A percentile compares a stretch with the other conserved stretches of the same genome.
These are phyloP conservation scores for Tortricodes alternella DNA, from an alignment of 2,888 invertebrate species.

Conservation along the genomic window DNA sequence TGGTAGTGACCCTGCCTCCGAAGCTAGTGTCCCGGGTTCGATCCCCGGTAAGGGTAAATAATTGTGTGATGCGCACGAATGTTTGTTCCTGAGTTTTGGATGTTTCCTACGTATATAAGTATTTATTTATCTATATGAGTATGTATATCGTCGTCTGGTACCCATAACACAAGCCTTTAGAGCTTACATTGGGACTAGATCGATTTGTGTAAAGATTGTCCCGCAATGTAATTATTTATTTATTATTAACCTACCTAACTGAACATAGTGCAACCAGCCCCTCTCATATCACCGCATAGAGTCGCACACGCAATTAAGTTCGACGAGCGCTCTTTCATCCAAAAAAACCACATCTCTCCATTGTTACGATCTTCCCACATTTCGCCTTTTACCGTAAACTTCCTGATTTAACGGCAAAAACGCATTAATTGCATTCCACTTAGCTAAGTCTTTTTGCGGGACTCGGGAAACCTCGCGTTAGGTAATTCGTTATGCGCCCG, in stretches of 20 bases:
- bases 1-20: too few species aligned
- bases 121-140: too few species aligned
- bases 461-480: slow-evolving; percentile 37
- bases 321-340: slow-evolving; percentile 77
- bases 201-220: too few species aligned
- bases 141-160: too few species aligned
- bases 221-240: too few species aligned
- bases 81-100: too few species aligned
- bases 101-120: too few species aligned
- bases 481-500: slow-evolving; percentile 30
- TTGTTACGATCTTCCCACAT: slow-evolving; percentile 79
- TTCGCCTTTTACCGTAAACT: slow-evolving; percentile 75
- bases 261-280: slow-evolving; percentile 38
- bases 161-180: too few species aligned
- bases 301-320: slow-evolving; percentile 71
- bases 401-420: slow-evolving; percentile 76
- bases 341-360: slow-evolving; percentile 77
- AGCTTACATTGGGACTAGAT: too few species aligned
- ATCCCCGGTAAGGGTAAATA: too few species aligned
- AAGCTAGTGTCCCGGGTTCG: too few species aligned
- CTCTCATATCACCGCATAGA: slow-evolving; percentile 58
- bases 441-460: slow-evolving; percentile 37
- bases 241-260: slow-evolving; percentile 32
- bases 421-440: slow-evolving; percentile 73
- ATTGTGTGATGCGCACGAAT: too few species aligned